A percentile compares a stretch with the other conserved stretches of the same genome.
These are phyloP conservation scores for Hypotaenidia philippensis DNA, from an alignment of 2,797 vertebrate species.

Conservation along the genomic window DNA sequence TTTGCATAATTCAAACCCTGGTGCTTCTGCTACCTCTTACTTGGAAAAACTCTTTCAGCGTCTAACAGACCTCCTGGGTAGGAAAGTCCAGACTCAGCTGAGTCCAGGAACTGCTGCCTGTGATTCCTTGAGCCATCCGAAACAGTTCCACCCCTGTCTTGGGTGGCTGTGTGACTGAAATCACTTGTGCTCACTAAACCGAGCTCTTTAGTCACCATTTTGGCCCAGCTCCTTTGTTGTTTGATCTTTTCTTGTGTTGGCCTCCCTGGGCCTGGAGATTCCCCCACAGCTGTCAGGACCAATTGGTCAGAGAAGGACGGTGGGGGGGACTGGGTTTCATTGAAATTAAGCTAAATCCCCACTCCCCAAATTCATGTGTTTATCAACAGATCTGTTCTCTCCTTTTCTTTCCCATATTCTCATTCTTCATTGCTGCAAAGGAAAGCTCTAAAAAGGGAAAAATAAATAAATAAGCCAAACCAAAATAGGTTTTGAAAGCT, in stretches of 20 bases:
- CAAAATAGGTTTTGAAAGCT: background rate
- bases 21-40: background rate
- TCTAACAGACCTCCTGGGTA: background rate
- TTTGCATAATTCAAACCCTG: background rate
- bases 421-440: background rate
- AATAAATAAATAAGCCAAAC: too few relatives aligned
- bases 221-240: background rate
- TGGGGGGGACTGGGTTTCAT: background rate
- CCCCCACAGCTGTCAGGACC: background rate
- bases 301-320: background rate
- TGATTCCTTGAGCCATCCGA: background rate
- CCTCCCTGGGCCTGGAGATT: background rate
- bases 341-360: background rate
- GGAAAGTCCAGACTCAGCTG: background rate
- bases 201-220: background rate
- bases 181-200: background rate
- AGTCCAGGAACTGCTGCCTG: background rate
- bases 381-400: background rate
- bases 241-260: background rate
- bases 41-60: slow-evolving; percentile 37
- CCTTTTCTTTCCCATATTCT: background rate
- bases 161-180: background rate
- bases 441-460: background rate
- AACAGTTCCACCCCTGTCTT: background rate
- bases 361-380: background rate